phyloP scores from a whole-genome alignment of 2,797 vertebrate genomes.

The Holocentrus rufus region DNA sequence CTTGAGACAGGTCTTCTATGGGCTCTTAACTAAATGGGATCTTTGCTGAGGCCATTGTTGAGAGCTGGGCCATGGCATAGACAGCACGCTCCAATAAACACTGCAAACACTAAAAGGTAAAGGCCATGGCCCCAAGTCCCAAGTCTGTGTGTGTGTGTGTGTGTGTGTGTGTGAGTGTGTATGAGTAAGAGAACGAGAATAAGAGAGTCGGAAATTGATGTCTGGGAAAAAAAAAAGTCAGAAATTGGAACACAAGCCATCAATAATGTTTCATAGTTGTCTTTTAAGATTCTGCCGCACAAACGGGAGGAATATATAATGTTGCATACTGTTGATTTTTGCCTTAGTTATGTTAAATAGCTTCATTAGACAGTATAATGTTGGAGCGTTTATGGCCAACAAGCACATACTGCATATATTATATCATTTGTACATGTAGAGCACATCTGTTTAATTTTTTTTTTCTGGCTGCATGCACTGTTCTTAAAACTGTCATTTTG shows the following conservation, averaged over 20 bases:
- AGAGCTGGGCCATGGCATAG: constrained; percentile 70
- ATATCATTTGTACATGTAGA: background rate
- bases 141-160: constrained; percentile 37
- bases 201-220: background rate
- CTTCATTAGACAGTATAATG: constrained; percentile 1
- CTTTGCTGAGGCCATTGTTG: constrained; percentile 77
- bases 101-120: constrained; percentile 73
- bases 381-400: background rate
- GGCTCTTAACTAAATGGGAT: constrained; percentile 81
- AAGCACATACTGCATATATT: background rate
- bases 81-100: constrained; percentile 82
- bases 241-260: constrained; percentile 10
- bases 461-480: constrained; percentile 7
- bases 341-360: background rate
- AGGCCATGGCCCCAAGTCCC: constrained; percentile 61
- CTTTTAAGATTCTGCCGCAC: background rate
- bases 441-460: constrained; percentile 10
- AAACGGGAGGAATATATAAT: background rate
- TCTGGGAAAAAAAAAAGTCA: background rate
- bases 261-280: constrained; percentile 15
- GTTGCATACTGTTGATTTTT: background rate
- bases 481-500: constrained; percentile 46
- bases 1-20: constrained; percentile 71
- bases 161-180: constrained; percentile 20
- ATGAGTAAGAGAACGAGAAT: constrained; percentile 7